These are phyloP conservation scores for Xiphorhynchus erythropygius DNA, from an alignment of 2,797 vertebrate species.

Conservation along the genomic window DNA sequence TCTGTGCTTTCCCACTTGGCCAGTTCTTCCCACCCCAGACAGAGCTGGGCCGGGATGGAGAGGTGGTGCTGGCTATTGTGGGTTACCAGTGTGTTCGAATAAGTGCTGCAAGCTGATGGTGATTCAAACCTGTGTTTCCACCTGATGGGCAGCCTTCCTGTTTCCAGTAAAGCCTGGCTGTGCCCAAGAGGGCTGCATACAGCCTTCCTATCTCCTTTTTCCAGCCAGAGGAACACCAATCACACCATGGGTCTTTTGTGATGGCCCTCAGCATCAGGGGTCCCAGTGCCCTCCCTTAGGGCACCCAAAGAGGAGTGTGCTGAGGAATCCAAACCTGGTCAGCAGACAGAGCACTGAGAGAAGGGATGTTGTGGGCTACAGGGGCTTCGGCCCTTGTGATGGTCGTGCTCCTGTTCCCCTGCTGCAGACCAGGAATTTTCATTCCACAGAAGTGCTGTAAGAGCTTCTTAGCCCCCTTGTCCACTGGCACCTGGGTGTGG, in stretches of 20 bases:
- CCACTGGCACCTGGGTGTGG: background rate
- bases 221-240: background rate
- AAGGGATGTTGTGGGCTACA: accelerated
- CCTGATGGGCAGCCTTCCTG: background rate
- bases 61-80: accelerated
- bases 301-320: background rate
- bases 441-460: too few relatives aligned
- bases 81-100: background rate
- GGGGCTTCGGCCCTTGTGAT: background rate
- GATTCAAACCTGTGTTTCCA: background rate
- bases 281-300: background rate
- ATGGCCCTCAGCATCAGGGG: accelerated
- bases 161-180: background rate
- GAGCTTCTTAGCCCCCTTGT: background rate
- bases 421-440: background rate
- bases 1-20: background rate
- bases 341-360: accelerated
- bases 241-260: accelerated
- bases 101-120: background rate
- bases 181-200: background rate
- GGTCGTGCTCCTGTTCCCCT: background rate
- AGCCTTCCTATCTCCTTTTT: background rate
- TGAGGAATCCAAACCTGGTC: background rate
- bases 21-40: accelerated
- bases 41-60: background rate